Evolutionary conservation across 2,797 vertebrate genomes (phyloP).

Genomic region (Chromis chromis): DNA sequence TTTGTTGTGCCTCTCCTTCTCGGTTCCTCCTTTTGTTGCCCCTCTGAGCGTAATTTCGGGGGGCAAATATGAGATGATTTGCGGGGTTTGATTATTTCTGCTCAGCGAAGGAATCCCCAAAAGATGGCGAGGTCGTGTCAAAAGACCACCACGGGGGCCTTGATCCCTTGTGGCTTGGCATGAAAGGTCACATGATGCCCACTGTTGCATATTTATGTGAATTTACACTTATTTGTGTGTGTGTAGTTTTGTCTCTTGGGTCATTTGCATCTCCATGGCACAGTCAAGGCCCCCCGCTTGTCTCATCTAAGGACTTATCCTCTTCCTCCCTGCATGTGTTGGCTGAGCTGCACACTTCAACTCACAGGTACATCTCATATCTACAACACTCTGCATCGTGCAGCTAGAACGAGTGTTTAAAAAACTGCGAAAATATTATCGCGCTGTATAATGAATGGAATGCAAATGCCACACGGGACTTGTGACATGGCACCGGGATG

Average conservation of each 20-base stretch:
- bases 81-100: constrained; percentile 56
- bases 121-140: constrained; percentile 49
- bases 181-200: constrained; percentile 65
- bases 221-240: constrained; percentile 29
- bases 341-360: neutral
- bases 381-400: neutral
- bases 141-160: constrained; percentile 27
- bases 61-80: constrained; percentile 59
- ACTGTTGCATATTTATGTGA: constrained; percentile 50
- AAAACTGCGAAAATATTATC: neutral
- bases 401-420: neutral
- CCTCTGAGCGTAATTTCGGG: constrained; percentile 39
- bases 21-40: constrained; percentile 60
- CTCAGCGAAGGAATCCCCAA: constrained; percentile 63
- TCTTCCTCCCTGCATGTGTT: constrained; percentile 23
- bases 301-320: constrained; percentile 13
- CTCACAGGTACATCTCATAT: neutral
- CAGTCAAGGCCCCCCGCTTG: constrained; percentile 7
- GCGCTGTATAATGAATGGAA: neutral
- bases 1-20: constrained; percentile 41
- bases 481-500: neutral
- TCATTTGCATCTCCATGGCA: constrained; percentile 71
- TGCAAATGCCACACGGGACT: neutral
- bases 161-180: constrained; percentile 54
- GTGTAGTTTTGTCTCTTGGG: constrained; percentile 34